Conservation (phyloP, 2,113 vertebrate species). For the Lepus timidus region DNA sequence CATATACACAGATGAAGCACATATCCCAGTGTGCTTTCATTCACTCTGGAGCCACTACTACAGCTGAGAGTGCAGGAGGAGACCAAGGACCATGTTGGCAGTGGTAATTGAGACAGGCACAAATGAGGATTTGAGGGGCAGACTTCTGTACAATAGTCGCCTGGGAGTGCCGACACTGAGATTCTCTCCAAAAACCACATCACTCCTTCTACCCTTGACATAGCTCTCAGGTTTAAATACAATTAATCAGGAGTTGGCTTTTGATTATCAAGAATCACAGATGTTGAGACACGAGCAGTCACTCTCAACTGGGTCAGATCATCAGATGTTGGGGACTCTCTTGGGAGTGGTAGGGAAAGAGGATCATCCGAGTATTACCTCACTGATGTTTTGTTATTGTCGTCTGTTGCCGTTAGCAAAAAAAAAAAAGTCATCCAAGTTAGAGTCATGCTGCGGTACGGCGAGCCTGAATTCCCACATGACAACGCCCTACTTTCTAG, state of each 20-base stretch:
- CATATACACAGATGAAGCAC: background rate
- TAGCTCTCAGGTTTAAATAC: background rate
- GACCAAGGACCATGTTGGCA: background rate
- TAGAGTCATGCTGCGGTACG: constrained; percentile 34
- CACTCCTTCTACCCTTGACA: background rate
- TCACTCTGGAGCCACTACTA: background rate
- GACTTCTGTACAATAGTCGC: background rate
- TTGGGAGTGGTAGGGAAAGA: background rate
- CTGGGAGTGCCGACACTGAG: background rate
- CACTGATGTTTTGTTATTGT: constrained; percentile 59
- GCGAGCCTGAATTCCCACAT: too few species aligned
- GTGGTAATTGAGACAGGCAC: background rate
- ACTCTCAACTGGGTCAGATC: background rate
- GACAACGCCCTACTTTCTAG: constrained; percentile 40
- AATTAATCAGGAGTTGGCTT: constrained; percentile 9
- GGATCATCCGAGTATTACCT: constrained; percentile 63
- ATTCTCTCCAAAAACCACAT: background rate
- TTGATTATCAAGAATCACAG: background rate
- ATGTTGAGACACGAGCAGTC: constrained; percentile 32
- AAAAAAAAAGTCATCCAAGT: constrained; percentile 51
- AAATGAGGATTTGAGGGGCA: background rate
- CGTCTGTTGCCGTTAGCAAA: constrained; percentile 70
- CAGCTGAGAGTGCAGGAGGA: background rate
- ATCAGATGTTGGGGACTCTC: constrained; percentile 68
- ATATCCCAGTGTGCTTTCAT: background rate